phyloP scores from a whole-genome alignment of 2,888 invertebrate species.

The Ophion costatus region DNA sequence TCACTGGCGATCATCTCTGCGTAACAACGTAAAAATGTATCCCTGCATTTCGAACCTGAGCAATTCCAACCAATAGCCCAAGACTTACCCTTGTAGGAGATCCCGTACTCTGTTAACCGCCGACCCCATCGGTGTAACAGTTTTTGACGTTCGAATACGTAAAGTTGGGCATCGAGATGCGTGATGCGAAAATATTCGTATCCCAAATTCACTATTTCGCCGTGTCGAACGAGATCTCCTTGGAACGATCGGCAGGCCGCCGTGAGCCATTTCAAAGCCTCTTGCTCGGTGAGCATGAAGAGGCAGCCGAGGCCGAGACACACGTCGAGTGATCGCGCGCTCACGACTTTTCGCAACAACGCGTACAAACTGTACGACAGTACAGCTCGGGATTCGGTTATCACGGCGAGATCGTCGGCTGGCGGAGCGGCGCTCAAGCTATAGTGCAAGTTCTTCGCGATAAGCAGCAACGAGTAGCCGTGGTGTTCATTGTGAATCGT shows the following conservation, averaged over 20 bases:
- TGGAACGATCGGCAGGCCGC: conserved; percentile 70
- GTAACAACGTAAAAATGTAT: conserved; percentile 25
- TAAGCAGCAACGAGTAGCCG: conserved; percentile 73
- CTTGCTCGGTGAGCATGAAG: conserved; percentile 75
- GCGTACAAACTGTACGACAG: conserved; percentile 73
- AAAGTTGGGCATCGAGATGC: conserved; percentile 65
- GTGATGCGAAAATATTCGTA: conserved; percentile 75
- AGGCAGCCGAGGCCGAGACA: conserved; percentile 80
- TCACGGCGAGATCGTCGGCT: conserved; percentile 50
- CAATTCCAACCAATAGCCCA: background rate
- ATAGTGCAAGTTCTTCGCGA: conserved; percentile 73
- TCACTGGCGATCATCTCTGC: conserved; percentile 77
- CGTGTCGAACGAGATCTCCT: conserved; percentile 71
- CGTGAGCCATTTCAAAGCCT: conserved; percentile 74
- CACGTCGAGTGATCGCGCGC: conserved; percentile 79
- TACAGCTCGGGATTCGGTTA: conserved; percentile 72
- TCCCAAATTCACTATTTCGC: conserved; percentile 74
- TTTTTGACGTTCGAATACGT: conserved; percentile 71
- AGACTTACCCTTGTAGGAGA: conserved; percentile 77
- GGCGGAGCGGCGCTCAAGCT: conserved; percentile 51
- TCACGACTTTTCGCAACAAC: conserved; percentile 81
- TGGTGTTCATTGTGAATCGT: conserved; percentile 72
- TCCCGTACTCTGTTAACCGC: conserved; percentile 76
- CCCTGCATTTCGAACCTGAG: background rate
- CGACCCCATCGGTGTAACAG: conserved; percentile 78